Evolutionary conservation across 64 coral and sea anemone genomes (phyloP).

Genomic region (Porites australiensis): DNA sequence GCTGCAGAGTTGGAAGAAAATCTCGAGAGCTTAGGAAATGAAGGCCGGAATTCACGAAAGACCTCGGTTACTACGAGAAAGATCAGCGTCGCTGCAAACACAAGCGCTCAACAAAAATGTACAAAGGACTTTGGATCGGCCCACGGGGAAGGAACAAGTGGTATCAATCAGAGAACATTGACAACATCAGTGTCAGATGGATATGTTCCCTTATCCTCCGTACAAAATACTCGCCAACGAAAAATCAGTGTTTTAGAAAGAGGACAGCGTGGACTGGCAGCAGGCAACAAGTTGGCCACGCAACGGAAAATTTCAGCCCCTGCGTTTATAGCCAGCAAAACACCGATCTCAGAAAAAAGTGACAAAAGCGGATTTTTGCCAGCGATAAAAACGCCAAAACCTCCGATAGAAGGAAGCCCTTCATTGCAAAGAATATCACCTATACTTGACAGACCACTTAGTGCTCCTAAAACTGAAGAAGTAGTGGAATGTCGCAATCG

Average conservation of each 20-base stretch:
- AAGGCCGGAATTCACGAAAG: not conserved
- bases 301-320: constrained; percentile 13
- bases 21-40: constrained; percentile 6
- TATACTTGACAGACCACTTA: not conserved
- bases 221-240: not conserved
- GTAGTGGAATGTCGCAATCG: not conserved
- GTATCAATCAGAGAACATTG: not conserved
- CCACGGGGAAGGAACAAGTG: not conserved
- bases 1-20: not conserved
- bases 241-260: not conserved
- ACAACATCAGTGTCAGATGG: not conserved
- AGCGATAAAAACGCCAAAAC: not conserved
- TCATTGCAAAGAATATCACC: constrained; percentile 28
- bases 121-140: not conserved
- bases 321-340: not conserved
- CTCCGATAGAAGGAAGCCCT: not conserved
- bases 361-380: constrained; percentile 13
- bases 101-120: not conserved
- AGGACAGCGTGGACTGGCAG: not conserved
- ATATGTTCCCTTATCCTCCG: not conserved
- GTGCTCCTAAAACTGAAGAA: not conserved
- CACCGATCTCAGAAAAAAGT: not conserved
- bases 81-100: not conserved
- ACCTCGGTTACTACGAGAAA: not conserved
- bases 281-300: not conserved